Base-by-base conservation (phyloP, 2,888 invertebrate genomes). In the Steinernema hermaphroditum region DNA sequence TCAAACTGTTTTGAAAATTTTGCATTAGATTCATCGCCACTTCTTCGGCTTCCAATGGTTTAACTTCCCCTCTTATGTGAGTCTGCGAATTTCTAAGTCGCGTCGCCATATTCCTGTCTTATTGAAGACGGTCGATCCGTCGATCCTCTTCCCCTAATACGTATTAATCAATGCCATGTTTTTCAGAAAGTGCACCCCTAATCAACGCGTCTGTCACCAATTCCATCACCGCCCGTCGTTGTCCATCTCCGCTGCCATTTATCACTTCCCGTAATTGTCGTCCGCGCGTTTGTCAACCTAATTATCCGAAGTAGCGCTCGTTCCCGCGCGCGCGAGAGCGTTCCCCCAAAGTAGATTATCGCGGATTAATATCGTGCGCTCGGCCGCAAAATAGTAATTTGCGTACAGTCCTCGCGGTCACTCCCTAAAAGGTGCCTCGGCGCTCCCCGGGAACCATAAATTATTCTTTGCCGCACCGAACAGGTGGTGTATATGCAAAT, bases 321-420 rank as follows among this genome's bases (percentile, higher is more conserved):
- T 37, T 12, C 37, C 37, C n/a, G n/a, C n/a, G n/a, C n/a, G n/a
- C 41, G 41, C 14, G 41, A 8, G 19, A 2, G 19, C 46, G 46
- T n/a, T 9, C 46, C 4, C 46, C 46, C n/a, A 6, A 46, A 46
- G 46, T 46, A 46, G 46, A 46, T 46, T 46, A 46, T 46, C 46
- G 46, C 46, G 46, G 46, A 46, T 46, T 46, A 46, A 46, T 46
- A 16, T 46, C 46, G n/a, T n/a, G 16, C 46, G 41, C 41, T 41
- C 41, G 41, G 9, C 41, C 14, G 41, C 41, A 41, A 41, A 41
- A n/a, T 8, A 41, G 41, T 41, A 41, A 41, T 41, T 12, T 46
- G 46, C 46, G 46, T 46, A 46, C 46, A n/a, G 46, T 46, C 46
- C n/a, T 46, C n/a, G 46, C 46, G 46, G 46, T 46, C 46, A 46